Conservation (phyloP, 2,797 vertebrate genomes). For the Geotria australis region DNA sequence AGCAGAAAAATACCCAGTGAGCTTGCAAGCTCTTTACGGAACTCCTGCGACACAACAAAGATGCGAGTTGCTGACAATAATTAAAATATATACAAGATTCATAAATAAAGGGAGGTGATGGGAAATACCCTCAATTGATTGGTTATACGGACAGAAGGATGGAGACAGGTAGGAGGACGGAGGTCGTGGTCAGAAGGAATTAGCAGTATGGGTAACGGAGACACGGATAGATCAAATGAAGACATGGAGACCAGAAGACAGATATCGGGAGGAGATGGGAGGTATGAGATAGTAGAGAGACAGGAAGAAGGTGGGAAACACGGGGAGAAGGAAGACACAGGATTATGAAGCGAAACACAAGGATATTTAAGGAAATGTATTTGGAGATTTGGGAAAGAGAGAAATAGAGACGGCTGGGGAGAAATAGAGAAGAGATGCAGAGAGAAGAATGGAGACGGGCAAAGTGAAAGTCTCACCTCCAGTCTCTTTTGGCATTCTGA, state of each 20-base stretch:
- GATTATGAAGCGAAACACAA: background rate
- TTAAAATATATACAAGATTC: no score
- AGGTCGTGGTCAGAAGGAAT: background rate
- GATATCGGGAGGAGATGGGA: no score
- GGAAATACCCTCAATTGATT: no score
- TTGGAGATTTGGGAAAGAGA: no score
- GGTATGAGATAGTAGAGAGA: background rate
- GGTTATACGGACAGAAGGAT: background rate
- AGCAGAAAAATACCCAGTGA: no score
- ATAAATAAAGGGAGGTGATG: background rate
- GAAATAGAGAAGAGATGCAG: background rate
- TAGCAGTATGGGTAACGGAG: background rate
- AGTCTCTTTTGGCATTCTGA: slow-evolving; percentile 94
- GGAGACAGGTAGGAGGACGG: background rate
- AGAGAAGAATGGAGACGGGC: background rate
- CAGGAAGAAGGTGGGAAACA: background rate
- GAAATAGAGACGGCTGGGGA: no score
- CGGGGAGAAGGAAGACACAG: background rate
- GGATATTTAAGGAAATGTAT: background rate
- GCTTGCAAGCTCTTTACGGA: no score
- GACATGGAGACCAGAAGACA: no score
- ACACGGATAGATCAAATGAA: background rate
- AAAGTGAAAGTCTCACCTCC: slow-evolving; percentile 26
- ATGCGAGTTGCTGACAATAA: no score
- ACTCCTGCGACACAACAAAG: no score